These are phyloP conservation scores for Calidris pugnax DNA, from an alignment of 2,113 vertebrate genomes.

Conservation along the genomic window DNA sequence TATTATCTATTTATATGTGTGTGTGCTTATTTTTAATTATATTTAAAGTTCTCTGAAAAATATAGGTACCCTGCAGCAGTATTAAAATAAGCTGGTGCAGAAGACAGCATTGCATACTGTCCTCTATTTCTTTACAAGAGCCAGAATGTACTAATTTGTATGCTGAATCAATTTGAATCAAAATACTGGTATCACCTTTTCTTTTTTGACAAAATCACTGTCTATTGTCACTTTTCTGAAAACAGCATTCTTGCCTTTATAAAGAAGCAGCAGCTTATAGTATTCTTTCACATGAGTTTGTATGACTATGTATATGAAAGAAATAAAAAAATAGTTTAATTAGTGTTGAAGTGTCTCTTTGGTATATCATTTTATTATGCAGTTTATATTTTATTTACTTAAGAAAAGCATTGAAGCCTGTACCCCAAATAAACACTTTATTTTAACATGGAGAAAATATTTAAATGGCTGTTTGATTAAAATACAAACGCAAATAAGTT, in stretches of 20 bases:
- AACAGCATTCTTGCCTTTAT: not conserved
- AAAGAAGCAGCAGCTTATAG: not conserved
- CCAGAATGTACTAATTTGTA: not conserved
- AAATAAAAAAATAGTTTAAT: not conserved
- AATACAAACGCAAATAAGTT: not conserved
- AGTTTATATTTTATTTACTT: not conserved
- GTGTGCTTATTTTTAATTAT: not conserved
- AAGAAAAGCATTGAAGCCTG: not conserved
- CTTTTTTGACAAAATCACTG: not conserved
- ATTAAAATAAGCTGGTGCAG: not conserved
- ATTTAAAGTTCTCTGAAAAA: not conserved
- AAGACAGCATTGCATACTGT: not conserved
- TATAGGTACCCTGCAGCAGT: not conserved
- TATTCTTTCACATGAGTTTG: not conserved
- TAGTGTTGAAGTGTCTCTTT: not conserved
- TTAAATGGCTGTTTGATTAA: not conserved
- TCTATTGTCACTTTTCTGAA: not conserved
- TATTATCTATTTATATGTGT: not conserved
- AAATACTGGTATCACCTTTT: not conserved
- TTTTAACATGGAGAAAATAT: not conserved
- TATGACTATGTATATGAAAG: not conserved
- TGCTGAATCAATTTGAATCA: not conserved
- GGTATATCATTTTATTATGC: not conserved
- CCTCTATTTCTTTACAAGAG: not conserved
- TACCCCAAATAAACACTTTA: not conserved